Evolutionary conservation across 2,113 vertebrate species (phyloP), one percentile per base, ranked within the genome.

Genomic region (Loxodonta africana): DNA sequence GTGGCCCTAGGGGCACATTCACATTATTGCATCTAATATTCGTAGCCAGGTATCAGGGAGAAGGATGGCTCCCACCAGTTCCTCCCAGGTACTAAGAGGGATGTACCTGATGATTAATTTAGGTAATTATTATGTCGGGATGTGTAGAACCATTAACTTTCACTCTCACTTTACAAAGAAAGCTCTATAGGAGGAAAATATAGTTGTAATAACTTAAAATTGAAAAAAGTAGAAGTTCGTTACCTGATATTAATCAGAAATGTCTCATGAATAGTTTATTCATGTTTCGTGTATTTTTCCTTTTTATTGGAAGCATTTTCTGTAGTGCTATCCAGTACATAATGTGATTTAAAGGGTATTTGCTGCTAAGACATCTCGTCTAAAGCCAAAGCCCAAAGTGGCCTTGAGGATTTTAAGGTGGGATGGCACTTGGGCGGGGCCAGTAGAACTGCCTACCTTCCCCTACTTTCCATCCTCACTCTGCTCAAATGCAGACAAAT

Each of bases 101-200:
- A 20, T 25, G 30, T 8, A 33, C 37, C 4, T 87, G 62, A 33
- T 93, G 74, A 87, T 76, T 95, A 87, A 44, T 86, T n/a, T 57
- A 74, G 26, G 48, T 44, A 74, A 89, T 71, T 93, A 48, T 14
- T 80, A 71, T 18, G 26, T 80, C 76, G 87, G 33, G 57, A 85
- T 62, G 9, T 71, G 2, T 7, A 30, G 21, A 8, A 1, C 5
- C 4, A 41, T 83, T 18, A 23, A 48, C 28, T 86, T 92, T 63
- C 21, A 74, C 28, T 86, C 90, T 63, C 18, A 74, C 74, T 83
- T 95, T 25, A 48, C n/a, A 92, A 46, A 84, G 25, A 90, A 85
- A 91, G 9, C 0, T 11, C 8, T 9, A 46, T 11, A 25, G 67
- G 14, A 86, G 33, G 60, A 37, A 92, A 94, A 20, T 67, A n/a